These are phyloP conservation scores for Rambutsinella grinnellia DNA, from an alignment of 2,888 invertebrate genomes.

Conservation along the genomic window DNA sequence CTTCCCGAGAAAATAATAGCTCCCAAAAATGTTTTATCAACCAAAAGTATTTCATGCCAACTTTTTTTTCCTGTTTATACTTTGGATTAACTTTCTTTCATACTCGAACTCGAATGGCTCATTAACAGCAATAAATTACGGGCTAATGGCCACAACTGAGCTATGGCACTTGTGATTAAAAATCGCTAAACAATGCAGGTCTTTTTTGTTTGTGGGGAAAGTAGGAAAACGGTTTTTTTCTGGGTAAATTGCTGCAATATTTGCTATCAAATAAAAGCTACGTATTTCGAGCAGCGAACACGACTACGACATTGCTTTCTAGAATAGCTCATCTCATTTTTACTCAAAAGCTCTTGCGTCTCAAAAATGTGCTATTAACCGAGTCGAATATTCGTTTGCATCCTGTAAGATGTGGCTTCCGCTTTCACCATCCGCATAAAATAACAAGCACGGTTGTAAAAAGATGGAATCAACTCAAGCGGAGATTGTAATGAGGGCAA, in stretches of 20 bases:
- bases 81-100: no score
- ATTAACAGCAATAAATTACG: slow-evolving; percentile 56
- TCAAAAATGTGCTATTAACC: not conserved
- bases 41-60: no score
- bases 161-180: slow-evolving; percentile 43
- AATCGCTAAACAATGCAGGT: slow-evolving; percentile 56
- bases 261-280: no score
- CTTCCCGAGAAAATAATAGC: no score
- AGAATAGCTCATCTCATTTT: no score
- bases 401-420: not conserved
- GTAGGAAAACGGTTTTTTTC: no score
- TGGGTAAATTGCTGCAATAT: no score
- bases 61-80: no score
- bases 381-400: not conserved
- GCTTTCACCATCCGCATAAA: not conserved
- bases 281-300: no score
- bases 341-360: slow-evolving; percentile 4
- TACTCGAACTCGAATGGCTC: slow-evolving; percentile 49
- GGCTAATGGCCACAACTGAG: slow-evolving; percentile 46
- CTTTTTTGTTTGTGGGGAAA: no score
- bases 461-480: slow-evolving; percentile 35
- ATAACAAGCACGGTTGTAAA: slow-evolving; percentile 1
- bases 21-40: no score
- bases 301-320: no score
- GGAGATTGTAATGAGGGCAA: slow-evolving; percentile 35